Conservation (phyloP, 2,888 invertebrate genomes). For the Lobophora halterata region DNA sequence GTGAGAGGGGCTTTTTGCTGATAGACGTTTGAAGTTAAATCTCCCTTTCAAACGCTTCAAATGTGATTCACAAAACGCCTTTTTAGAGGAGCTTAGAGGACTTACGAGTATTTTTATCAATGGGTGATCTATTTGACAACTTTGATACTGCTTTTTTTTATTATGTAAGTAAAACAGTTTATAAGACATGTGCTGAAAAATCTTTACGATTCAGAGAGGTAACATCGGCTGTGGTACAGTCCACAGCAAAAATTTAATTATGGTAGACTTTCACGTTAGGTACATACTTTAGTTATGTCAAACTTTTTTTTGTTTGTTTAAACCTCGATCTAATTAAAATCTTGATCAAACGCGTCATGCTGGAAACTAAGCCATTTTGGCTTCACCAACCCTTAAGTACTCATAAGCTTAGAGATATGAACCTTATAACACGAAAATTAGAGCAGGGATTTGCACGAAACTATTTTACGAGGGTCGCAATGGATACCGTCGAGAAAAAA, state of each 20-base stretch:
- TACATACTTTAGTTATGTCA: too few relatives aligned
- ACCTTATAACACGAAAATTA: constrained; percentile 36
- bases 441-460: constrained; percentile 36
- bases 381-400: constrained; percentile 51
- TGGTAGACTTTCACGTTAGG: too few relatives aligned
- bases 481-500: constrained; percentile 71
- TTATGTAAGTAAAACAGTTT: too few relatives aligned
- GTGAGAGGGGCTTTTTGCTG: constrained; percentile 54
- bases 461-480: constrained; percentile 35
- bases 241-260: too few relatives aligned
- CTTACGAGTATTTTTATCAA: constrained; percentile 48
- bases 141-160: constrained; percentile 22
- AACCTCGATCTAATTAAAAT: constrained; percentile 71
- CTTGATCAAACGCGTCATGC: constrained; percentile 70
- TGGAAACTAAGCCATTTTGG: constrained; percentile 70
- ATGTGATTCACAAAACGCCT: constrained; percentile 70
- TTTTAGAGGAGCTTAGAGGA: constrained; percentile 59
- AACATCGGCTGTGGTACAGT: too few relatives aligned
- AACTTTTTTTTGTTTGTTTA: constrained; percentile 20
- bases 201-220: too few relatives aligned
- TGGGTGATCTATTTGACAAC: constrained; percentile 30
- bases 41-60: constrained; percentile 72
- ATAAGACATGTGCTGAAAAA: too few relatives aligned
- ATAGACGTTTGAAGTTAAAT: constrained; percentile 76
- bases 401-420: constrained; percentile 27